Conservation (phyloP, 2,113 vertebrate species). For the Hippocampus barbouri region DNA sequence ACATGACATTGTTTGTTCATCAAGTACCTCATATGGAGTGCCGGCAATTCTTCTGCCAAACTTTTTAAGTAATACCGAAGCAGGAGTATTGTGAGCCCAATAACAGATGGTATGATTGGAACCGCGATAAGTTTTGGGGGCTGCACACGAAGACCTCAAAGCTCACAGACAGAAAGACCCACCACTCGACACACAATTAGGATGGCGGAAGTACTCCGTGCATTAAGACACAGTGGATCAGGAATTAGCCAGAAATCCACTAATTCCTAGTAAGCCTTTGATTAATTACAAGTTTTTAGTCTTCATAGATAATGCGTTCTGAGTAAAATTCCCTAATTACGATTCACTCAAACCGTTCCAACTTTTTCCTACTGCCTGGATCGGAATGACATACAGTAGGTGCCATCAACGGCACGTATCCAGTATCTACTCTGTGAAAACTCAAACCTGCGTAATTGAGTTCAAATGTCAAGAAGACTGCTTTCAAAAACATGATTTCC, state of each 20-base stretch:
- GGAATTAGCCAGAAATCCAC: constrained; percentile 1
- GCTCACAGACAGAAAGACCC: background rate
- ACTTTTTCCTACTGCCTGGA: background rate
- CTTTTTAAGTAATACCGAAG: constrained; percentile 16
- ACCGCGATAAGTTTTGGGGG: constrained; percentile 18
- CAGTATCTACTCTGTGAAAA: background rate
- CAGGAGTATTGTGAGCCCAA: constrained; percentile 20
- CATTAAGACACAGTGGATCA: background rate
- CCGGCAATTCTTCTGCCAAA: constrained; percentile 12
- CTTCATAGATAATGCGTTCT: background rate
- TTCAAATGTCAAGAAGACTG: background rate
- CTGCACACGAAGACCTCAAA: constrained; percentile 20
- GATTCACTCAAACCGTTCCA: background rate
- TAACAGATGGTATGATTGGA: constrained; percentile 54
- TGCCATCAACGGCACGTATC: background rate
- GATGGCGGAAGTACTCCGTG: background rate
- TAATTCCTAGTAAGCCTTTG: background rate
- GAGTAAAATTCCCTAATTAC: background rate
- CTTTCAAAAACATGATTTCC: background rate
- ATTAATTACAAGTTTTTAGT: background rate
- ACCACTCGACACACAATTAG: background rate
- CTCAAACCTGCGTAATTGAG: too few species aligned
- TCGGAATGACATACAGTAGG: background rate
- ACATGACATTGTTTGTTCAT: background rate
- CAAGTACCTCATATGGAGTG: background rate